Percentiles rank a stretch among this genome's conserved stretches.
Evolutionary conservation across 2,888 invertebrate species (phyloP).

Genomic region (Drosophila helvetica): DNA sequence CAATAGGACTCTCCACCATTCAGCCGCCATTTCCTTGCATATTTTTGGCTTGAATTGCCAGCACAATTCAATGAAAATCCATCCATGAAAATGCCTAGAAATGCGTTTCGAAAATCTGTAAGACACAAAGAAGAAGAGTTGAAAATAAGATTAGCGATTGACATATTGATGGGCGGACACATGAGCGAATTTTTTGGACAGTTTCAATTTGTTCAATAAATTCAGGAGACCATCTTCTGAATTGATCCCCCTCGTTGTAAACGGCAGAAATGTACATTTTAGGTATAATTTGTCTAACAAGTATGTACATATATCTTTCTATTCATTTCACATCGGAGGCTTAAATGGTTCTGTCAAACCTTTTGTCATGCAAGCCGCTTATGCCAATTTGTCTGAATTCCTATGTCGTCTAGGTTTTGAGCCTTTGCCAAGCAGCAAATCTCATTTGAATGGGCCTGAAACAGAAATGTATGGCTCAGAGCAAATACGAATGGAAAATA

Average conservation of each 20-base stretch:
- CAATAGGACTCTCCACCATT: constrained; percentile 17
- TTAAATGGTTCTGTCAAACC: constrained; percentile 9
- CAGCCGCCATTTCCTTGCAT: constrained; percentile 41
- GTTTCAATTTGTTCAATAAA: not conserved
- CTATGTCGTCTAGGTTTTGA: constrained; percentile 34
- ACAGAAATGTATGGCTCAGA: constrained; percentile 1
- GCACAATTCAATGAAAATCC: constrained; percentile 28
- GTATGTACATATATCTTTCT: not conserved
- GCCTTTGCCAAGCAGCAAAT: constrained; percentile 38
- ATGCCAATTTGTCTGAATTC: constrained; percentile 61
- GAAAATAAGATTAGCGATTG: constrained; percentile 1
- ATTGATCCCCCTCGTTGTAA: not conserved
- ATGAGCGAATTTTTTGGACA: no score
- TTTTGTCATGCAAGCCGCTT: constrained; percentile 55
- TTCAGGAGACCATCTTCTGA: not conserved
- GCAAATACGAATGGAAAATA: constrained; percentile 14
- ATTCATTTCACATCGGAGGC: not conserved
- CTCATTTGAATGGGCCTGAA: constrained; percentile 34
- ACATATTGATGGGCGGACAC: not conserved
- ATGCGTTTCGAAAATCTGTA: constrained; percentile 80
- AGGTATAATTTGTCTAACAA: not conserved
- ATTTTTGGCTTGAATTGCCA: constrained; percentile 39
- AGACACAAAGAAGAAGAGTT: constrained; percentile 32
- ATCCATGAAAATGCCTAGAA: constrained; percentile 57
- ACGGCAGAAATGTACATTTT: not conserved